Percentiles rank a stretch among this genome's conserved stretches.
Evolutionary conservation across 1,140 invertebrate species (phyloP).

Genomic region (Drosophila repleta): DNA sequence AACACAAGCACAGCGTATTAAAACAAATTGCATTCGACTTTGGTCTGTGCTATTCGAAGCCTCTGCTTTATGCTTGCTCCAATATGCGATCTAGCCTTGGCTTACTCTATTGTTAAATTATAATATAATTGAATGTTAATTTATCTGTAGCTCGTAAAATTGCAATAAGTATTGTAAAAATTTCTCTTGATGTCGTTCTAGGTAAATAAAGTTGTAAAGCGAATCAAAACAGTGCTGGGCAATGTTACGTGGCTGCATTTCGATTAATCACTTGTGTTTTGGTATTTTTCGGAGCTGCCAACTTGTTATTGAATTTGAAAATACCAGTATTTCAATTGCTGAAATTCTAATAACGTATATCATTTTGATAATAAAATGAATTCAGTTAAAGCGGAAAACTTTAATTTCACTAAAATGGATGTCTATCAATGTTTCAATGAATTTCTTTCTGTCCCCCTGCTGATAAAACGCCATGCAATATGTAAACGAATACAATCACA

Average conservation of each 20-base stretch:
- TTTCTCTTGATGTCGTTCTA: conserved; percentile 60
- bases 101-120: not conserved
- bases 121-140: conserved; percentile 7
- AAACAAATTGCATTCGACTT: conserved; percentile 30
- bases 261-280: not conserved
- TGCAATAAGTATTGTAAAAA: conserved; percentile 55
- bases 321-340: not conserved
- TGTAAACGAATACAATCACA: conserved; percentile 3
- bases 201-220: conserved; percentile 30
- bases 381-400: too few species aligned
- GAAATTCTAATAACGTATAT: not conserved
- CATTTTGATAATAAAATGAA: not conserved
- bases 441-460: not conserved
- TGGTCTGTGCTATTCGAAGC: conserved; percentile 6
- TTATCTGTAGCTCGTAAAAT: conserved; percentile 29
- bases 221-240: conserved; percentile 4
- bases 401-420: too few species aligned
- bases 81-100: not conserved
- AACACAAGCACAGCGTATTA: conserved; percentile 48
- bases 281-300: conserved; percentile 21
- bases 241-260: not conserved
- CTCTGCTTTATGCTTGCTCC: not conserved
- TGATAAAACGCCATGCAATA: conserved; percentile 20
- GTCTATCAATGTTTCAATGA: not conserved
- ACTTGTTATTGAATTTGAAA: not conserved